Conservation (phyloP, 2,888 invertebrate genomes). For the Dolichomitus sp. region DNA sequence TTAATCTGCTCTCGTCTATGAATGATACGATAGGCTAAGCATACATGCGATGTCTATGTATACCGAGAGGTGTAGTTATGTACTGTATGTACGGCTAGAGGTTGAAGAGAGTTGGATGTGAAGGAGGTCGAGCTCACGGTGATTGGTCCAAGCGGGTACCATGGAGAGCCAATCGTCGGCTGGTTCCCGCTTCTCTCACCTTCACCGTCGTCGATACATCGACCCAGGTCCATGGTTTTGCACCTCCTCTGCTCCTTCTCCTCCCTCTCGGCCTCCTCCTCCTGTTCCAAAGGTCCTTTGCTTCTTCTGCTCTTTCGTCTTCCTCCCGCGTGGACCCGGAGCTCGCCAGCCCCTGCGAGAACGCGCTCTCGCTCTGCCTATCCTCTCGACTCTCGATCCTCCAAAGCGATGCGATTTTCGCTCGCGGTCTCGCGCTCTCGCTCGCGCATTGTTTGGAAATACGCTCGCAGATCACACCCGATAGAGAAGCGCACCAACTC, state of each 20-base stretch:
- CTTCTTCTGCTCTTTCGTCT: slow-evolving; percentile 64
- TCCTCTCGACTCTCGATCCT: slow-evolving; percentile 58
- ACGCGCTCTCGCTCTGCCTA: slow-evolving; percentile 36
- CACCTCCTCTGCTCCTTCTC: slow-evolving; percentile 70
- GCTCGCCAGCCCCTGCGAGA: slow-evolving; percentile 64
- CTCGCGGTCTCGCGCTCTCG: slow-evolving; percentile 71
- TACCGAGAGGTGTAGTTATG: background rate
- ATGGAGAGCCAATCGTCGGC: slow-evolving; percentile 78
- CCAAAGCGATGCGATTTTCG: slow-evolving; percentile 74
- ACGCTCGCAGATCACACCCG: slow-evolving; percentile 78
- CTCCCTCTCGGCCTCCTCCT: slow-evolving; percentile 66
- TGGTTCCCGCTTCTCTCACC: slow-evolving; percentile 78
- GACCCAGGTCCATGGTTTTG: slow-evolving; percentile 67
- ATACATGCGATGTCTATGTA: background rate
- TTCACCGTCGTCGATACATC: slow-evolving; percentile 72
- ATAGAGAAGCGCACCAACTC: slow-evolving; percentile 69
- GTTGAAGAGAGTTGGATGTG: slow-evolving; percentile 60
- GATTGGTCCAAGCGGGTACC: slow-evolving; percentile 80
- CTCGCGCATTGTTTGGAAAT: slow-evolving; percentile 84
- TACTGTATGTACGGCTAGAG: slow-evolving; percentile 18
- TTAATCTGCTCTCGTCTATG: background rate
- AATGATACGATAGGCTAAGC: background rate
- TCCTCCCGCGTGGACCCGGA: slow-evolving; percentile 54
- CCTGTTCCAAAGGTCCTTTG: slow-evolving; percentile 35
- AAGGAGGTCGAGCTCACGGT: slow-evolving; percentile 77